A percentile compares a stretch with the other conserved stretches of the same genome.
Evolutionary conservation across 1,140 invertebrate genomes (phyloP).

Genomic region (Drosophila bifasciata): DNA sequence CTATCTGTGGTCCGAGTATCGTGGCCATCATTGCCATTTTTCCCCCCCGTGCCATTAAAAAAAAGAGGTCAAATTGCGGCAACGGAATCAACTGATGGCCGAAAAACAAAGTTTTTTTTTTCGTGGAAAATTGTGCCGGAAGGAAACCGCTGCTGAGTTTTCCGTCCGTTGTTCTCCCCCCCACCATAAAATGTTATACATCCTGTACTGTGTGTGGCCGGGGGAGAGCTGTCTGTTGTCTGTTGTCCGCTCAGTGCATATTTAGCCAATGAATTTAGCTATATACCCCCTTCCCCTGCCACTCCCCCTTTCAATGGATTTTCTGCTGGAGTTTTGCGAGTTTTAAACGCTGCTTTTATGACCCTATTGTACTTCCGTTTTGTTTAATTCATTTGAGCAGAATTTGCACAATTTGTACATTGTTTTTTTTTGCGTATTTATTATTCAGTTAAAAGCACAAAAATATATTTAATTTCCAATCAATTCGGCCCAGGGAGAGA

Average conservation of each 20-base stretch:
- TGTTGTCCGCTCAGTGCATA: no score
- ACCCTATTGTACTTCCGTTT: slow-evolving; percentile 64
- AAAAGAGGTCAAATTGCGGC: slow-evolving; percentile 43
- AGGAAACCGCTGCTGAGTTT: slow-evolving; percentile 73
- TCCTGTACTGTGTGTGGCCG: slow-evolving; percentile 59
- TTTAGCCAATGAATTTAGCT: slow-evolving; percentile 44
- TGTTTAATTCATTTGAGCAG: slow-evolving; percentile 79
- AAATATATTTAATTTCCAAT: slow-evolving; percentile 47
- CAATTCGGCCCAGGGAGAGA: slow-evolving; percentile 54
- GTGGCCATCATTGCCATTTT: slow-evolving; percentile 19
- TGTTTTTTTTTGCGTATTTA: slow-evolving; percentile 81
- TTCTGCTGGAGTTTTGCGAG: slow-evolving; percentile 48
- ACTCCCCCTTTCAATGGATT: neutral
- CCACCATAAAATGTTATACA: slow-evolving; percentile 77
- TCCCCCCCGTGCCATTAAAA: neutral
- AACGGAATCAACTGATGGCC: slow-evolving; percentile 47
- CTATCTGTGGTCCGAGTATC: neutral
- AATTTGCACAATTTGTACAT: slow-evolving; percentile 80
- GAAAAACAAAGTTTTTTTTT: slow-evolving; percentile 50
- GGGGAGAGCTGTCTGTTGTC: slow-evolving; percentile 24
- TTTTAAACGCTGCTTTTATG: slow-evolving; percentile 78
- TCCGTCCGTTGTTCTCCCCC: slow-evolving; percentile 70
- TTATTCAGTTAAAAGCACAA: slow-evolving; percentile 54
- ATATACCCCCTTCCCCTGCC: slow-evolving; percentile 1
- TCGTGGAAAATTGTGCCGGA: slow-evolving; percentile 68